These are phyloP conservation scores for Xiphorhynchus erythropygius DNA, from an alignment of 2,797 vertebrate species.

Conservation along the genomic window DNA sequence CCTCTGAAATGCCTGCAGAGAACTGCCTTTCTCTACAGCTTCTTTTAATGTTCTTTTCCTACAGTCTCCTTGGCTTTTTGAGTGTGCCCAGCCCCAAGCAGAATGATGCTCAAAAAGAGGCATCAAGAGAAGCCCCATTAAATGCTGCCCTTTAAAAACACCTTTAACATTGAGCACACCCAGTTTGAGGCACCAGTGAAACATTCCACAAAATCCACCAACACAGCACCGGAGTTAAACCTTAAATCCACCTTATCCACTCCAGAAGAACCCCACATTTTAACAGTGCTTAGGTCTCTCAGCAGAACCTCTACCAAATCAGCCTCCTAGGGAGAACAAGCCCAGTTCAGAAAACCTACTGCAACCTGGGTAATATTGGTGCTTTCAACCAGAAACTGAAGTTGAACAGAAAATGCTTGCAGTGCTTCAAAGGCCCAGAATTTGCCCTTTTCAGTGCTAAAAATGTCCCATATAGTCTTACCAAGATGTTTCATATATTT, in stretches of 20 bases:
- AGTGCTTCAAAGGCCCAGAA: background rate
- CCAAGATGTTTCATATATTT: background rate
- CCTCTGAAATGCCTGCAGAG: background rate
- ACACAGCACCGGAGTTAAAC: background rate
- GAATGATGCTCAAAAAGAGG: background rate
- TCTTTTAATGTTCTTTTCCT: background rate
- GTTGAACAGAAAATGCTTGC: background rate
- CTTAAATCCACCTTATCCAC: background rate
- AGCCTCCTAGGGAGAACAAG: background rate
- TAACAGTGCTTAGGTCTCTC: background rate
- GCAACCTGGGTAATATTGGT: background rate
- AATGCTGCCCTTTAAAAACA: background rate
- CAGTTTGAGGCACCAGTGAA: background rate
- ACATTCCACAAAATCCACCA: background rate
- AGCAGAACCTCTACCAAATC: background rate
- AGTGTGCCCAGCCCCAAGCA: background rate
- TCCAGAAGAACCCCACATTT: background rate
- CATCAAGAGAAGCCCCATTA: background rate
- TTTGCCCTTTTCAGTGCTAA: background rate
- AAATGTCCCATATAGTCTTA: background rate
- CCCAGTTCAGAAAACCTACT: background rate
- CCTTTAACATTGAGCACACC: background rate
- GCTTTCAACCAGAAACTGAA: background rate
- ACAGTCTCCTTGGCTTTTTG: background rate
- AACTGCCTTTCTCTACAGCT: background rate